A percentile compares a stretch with the other conserved stretches of the same genome.
phyloP scores from a whole-genome alignment of 64 coral and sea anemone species.

The Pachyseris speciosa region DNA sequence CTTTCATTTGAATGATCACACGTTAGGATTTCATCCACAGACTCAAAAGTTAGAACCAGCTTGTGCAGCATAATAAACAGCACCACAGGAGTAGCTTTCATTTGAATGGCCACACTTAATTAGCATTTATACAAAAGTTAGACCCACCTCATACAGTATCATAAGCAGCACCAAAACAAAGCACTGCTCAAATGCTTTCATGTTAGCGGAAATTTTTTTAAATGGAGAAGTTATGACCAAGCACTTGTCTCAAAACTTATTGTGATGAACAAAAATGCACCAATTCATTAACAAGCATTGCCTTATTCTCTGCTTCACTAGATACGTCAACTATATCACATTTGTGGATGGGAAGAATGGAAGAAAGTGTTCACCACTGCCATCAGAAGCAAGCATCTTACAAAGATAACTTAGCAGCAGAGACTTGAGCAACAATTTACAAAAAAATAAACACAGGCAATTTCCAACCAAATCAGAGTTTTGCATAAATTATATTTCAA shows the following conservation, averaged over 20 bases:
- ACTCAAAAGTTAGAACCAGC: neutral
- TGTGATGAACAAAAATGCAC: neutral
- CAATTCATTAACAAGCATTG: neutral
- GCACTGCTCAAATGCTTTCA: neutral
- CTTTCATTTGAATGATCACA: no score
- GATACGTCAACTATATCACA: conserved; percentile 93
- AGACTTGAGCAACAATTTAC: no score
- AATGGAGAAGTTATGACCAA: no score
- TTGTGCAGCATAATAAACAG: neutral
- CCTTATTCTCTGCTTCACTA: conserved; percentile 7
- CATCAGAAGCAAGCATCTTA: neutral
- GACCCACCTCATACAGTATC: neutral
- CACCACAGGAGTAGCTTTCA: neutral
- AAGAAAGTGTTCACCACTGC: conserved; percentile 81
- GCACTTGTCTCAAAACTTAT: no score
- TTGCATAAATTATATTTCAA: no score
- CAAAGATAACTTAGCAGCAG: neutral
- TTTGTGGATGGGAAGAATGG: conserved; percentile 99
- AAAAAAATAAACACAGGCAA: no score
- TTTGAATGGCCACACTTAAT: neutral
- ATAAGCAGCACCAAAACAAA: neutral
- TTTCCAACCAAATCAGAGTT: no score
- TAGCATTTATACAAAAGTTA: neutral
- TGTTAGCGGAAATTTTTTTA: neutral
- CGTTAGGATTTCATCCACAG: no score